Evolutionary conservation across 2,113 vertebrate species (phyloP).

Genomic region (Aegypius monachus): DNA sequence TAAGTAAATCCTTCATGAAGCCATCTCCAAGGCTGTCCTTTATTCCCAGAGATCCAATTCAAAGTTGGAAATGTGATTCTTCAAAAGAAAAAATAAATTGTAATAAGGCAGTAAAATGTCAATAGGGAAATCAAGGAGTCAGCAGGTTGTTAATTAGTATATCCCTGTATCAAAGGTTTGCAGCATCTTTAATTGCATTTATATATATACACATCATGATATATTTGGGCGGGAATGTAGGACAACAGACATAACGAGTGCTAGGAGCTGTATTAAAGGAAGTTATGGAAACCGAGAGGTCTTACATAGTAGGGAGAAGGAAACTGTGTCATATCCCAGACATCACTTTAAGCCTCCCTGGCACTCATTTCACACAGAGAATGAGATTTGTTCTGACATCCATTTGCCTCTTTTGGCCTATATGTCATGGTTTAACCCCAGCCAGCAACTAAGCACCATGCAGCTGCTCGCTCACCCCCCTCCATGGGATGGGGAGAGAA

Average conservation of each 20-base stretch:
- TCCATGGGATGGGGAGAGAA: background rate
- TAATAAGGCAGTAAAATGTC: background rate
- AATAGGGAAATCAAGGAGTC: conserved; percentile 33
- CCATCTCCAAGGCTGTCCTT: background rate
- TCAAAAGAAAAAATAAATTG: background rate
- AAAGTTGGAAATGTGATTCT: background rate
- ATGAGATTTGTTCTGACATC: background rate
- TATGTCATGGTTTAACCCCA: background rate
- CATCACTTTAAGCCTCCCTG: background rate
- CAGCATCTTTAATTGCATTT: background rate
- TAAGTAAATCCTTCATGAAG: background rate
- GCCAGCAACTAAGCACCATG: background rate
- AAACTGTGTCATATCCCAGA: background rate
- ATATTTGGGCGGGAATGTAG: background rate
- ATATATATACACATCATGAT: background rate
- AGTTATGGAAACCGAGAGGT: background rate
- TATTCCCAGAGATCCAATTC: background rate
- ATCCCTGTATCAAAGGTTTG: background rate
- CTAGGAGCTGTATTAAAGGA: background rate
- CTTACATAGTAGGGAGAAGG: background rate
- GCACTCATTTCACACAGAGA: background rate
- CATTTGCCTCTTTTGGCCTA: background rate
- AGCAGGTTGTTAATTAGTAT: conserved; percentile 28
- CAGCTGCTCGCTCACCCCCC: background rate
- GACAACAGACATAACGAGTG: background rate